Percentiles rank a stretch among this genome's conserved stretches.
Evolutionary conservation across 2,113 vertebrate species (phyloP).

Genomic region (Cynopterus brachyotis): DNA sequence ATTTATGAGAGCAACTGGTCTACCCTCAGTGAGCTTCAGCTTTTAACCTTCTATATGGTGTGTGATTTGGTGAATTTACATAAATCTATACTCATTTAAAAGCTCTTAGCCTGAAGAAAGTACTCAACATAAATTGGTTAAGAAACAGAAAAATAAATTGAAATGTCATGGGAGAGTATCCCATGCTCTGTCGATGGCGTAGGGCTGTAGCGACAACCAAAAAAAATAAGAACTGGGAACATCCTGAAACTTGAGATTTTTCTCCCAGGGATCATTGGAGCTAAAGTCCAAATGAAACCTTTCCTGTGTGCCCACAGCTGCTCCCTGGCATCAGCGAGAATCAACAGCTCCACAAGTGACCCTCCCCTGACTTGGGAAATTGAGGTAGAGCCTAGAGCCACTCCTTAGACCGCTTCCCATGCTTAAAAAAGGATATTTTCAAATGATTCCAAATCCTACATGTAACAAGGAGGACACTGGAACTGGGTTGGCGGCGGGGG

Average conservation of each 20-base stretch:
- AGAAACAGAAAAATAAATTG: neutral
- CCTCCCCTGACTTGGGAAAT: neutral
- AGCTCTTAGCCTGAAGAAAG: neutral
- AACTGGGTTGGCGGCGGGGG: too few relatives aligned
- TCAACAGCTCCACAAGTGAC: fast-evolving
- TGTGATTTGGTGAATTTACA: neutral
- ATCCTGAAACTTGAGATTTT: neutral
- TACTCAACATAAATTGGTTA: neutral
- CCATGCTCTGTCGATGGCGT: neutral
- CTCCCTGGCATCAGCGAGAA: too few relatives aligned
- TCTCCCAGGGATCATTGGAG: neutral
- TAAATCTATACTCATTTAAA: neutral
- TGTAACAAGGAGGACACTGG: neutral
- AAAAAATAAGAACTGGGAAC: neutral
- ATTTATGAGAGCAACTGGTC: neutral
- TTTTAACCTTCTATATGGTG: neutral
- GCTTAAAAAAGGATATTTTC: neutral
- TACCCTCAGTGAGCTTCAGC: neutral
- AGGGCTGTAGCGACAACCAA: too few relatives aligned
- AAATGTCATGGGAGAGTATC: neutral
- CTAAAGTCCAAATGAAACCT: neutral
- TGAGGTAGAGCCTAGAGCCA: neutral
- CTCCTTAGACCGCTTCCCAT: neutral
- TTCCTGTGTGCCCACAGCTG: fast-evolving
- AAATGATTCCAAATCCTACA: neutral